Conservation (phyloP, 2,797 vertebrate genomes). For the Microtus obscurus region DNA sequence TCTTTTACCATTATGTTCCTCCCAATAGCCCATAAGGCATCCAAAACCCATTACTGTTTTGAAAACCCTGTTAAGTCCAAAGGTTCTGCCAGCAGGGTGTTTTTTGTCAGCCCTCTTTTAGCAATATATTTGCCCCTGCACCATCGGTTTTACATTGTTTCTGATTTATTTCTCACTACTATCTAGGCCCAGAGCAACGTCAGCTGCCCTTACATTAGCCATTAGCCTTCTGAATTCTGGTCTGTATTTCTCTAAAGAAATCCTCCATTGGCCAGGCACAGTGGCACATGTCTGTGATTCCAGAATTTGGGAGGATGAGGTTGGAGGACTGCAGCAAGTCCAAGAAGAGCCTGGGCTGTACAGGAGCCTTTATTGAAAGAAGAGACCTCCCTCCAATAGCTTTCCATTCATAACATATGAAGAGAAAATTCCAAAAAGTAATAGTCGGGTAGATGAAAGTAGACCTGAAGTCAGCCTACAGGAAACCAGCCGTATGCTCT, state of each 20-base stretch:
- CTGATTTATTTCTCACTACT: constrained; percentile 47
- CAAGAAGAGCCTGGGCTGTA: not conserved
- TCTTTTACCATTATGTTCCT: constrained; percentile 10
- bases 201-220: constrained; percentile 44
- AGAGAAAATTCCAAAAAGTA: constrained; percentile 59
- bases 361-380: not conserved
- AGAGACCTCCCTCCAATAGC: constrained; percentile 11
- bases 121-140: not conserved
- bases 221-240: constrained; percentile 62
- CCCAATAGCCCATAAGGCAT: not conserved
- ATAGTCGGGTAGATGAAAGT: constrained; percentile 45
- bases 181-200: constrained; percentile 53
- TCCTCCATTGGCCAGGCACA: not conserved
- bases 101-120: constrained; percentile 66
- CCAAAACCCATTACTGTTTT: constrained; percentile 55
- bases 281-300: not conserved
- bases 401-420: constrained; percentile 41
- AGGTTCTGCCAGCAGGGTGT: constrained; percentile 43
- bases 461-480: constrained; percentile 10
- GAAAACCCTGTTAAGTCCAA: constrained; percentile 27
- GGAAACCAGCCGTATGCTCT: constrained; percentile 9
- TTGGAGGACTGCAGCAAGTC: not conserved
- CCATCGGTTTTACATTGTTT: constrained; percentile 44
- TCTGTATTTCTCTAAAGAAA: constrained; percentile 58
- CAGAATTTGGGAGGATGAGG: not conserved